Base-by-base conservation (phyloP, 2,888 invertebrate species). In the Lycia hirtaria region DNA sequence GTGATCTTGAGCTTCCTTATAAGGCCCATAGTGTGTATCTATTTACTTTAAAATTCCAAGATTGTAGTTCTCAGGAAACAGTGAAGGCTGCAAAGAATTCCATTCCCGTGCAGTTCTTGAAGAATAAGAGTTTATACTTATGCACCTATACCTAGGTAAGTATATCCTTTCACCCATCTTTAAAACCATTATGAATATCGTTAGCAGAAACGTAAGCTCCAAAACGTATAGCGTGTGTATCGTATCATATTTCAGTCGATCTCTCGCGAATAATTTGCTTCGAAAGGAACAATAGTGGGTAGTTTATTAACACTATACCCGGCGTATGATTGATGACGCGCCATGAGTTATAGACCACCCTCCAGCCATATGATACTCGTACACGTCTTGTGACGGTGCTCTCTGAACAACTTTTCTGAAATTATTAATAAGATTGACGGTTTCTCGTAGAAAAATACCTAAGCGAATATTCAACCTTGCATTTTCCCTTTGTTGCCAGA, bases 241-340 rank as follows among this genome's bases (percentile, higher is more conserved):
- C 48, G 17, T 20, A 28, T 65, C 57, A 58, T 55, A 40, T 45
- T 60, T 51, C 56, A 56, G 53, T 59, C 55, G 60, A 38, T 53
- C 45, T 43, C 51, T 54, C 44, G 38, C 58, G 57, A 57, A 55
- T 62, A 73, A 75, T 78, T 75, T 75, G 69, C 78, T 76, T 73
- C 73, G 77, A 78, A 81, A 78, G 73, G 75, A 78, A 87, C 85
- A 87, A 84, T 86, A 81, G 82, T 78, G 78, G 74, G 76, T 78
- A 78, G 83, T 78, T 88, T 88, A 88, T 86, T 87, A 89, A 86
- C 89, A 88, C 87, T 88, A 87, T 85, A 58, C 63, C 52, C 84
- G 81, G 73, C 76, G 73, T 60, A 85, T 88, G 89, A 89, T 89
- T 88, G 89, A 91, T 91, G 88, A 85, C 55, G 51, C 68, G 68